Evolutionary conservation across 2,113 vertebrate genomes (phyloP).

Genomic region (Heteronetta atricapilla): DNA sequence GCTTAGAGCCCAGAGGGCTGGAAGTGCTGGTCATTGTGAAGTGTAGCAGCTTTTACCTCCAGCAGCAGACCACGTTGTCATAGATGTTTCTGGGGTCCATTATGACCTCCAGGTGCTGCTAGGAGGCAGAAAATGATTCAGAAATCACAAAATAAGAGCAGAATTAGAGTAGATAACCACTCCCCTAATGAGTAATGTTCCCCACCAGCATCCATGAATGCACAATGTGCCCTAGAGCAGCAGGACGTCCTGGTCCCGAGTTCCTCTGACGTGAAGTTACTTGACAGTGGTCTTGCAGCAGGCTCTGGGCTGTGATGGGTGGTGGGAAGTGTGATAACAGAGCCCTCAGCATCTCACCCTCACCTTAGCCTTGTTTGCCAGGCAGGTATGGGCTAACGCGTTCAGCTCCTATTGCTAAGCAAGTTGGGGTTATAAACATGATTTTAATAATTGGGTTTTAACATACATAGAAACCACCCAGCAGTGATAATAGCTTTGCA

Average conservation of each 20-base stretch:
- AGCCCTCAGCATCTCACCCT: not conserved
- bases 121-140: not conserved
- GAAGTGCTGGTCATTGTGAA: not conserved
- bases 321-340: not conserved
- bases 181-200: not conserved
- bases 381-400: not conserved
- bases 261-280: not conserved
- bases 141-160: not conserved
- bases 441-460: slow-evolving; percentile 62
- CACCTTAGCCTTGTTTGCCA: not conserved
- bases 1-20: not conserved
- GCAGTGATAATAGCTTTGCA: slow-evolving; percentile 16
- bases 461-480: slow-evolving; percentile 7
- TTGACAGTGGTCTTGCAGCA: not conserved
- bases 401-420: not conserved
- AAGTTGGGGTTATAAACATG: not conserved
- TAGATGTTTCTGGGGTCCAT: not conserved
- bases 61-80: not conserved
- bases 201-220: not conserved
- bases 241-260: not conserved
- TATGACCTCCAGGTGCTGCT: not conserved
- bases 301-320: not conserved
- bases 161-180: not conserved
- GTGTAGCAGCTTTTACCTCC: not conserved
- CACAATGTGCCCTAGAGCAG: not conserved